Percentiles rank a stretch among this genome's conserved stretches.
phyloP scores from a whole-genome alignment of 2,888 invertebrate genomes.

The Tipula helvola region DNA sequence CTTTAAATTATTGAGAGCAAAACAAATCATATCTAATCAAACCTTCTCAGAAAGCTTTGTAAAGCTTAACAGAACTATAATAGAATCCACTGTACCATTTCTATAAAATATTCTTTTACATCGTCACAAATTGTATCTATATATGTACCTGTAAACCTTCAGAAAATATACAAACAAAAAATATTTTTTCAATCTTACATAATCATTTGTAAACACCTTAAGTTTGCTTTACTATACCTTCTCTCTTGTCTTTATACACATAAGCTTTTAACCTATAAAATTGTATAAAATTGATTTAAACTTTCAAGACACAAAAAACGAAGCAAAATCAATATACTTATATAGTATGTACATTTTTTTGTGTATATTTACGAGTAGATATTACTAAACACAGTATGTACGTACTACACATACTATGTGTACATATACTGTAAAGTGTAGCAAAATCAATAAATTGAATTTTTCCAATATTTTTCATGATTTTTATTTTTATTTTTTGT shows the following conservation, averaged over 20 bases:
- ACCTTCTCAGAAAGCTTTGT: too few species aligned
- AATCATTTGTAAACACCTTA: not conserved
- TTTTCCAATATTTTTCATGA: not conserved
- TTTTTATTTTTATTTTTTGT: not conserved
- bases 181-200: not conserved
- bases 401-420: not conserved
- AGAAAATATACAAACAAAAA: not conserved
- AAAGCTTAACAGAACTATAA: not conserved
- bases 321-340: not conserved
- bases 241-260: not conserved
- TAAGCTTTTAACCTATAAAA: not conserved
- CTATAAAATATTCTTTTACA: not conserved
- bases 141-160: not conserved
- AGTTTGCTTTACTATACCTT: not conserved
- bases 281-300: not conserved
- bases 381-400: not conserved
- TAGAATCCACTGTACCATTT: not conserved
- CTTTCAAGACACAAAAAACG: not conserved
- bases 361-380: too few species aligned
- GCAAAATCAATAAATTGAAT: not conserved
- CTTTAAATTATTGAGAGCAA: too few species aligned
- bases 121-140: not conserved
- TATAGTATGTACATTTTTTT: too few species aligned
- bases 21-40: too few species aligned
- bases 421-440: not conserved